Conservation (phyloP, 2,797 vertebrate species). For the Eutrigla gurnardus region DNA sequence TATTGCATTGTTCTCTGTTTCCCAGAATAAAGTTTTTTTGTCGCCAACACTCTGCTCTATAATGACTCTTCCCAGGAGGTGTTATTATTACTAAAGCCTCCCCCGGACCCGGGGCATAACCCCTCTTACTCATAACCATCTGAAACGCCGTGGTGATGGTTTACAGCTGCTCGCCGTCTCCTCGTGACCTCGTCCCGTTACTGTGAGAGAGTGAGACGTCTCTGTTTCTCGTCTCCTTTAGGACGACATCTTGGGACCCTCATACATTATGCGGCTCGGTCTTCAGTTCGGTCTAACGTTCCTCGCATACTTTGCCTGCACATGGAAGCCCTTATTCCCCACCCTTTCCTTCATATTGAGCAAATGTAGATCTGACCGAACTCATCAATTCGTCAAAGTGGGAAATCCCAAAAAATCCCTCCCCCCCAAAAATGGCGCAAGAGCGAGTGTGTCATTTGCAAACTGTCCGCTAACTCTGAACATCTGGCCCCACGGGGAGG, state of each 20-base stretch:
- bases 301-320: conserved; percentile 47
- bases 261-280: background rate
- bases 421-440: conserved; percentile 47
- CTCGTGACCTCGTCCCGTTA: conserved; percentile 50
- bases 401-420: conserved; percentile 49
- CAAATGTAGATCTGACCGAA: background rate
- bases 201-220: conserved; percentile 28
- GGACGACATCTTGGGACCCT: conserved; percentile 35
- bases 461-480: conserved; percentile 79
- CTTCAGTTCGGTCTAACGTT: background rate
- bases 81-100: conserved; percentile 40
- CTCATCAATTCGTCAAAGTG: conserved; percentile 17
- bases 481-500: conserved; percentile 74
- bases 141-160: conserved; percentile 67
- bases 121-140: conserved; percentile 56
- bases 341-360: background rate
- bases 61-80: conserved; percentile 23
- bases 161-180: conserved; percentile 67
- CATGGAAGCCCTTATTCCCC: conserved; percentile 31
- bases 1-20: background rate
- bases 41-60: conserved; percentile 7
- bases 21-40: background rate
- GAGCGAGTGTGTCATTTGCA: conserved; percentile 74
- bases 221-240: conserved; percentile 54
- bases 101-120: conserved; percentile 22